Base-by-base conservation (phyloP, 2,888 invertebrate genomes). In the Leucozona laternaria region DNA sequence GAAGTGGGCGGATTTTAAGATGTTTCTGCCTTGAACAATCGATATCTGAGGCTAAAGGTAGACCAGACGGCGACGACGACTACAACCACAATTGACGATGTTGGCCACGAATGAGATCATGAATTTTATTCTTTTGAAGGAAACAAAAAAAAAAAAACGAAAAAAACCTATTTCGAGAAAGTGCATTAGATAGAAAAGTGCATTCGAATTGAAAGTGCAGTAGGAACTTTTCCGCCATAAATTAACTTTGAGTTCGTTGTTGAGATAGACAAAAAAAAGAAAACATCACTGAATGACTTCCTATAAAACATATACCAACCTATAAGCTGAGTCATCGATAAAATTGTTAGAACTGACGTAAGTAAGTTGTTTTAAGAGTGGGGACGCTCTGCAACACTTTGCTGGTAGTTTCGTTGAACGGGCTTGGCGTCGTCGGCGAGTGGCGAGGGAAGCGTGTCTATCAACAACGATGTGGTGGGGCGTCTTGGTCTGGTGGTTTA, bases 261-360 rank as follows among this genome's bases (percentile, higher is more conserved):
- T 45, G 10, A 20, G 66, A 20, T 48, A 22, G 28, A n/a, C 53
- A 53, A 55, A 13, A 22, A 13, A 25, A 53, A 7, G 17, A 1
- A 28, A n/a, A n/a, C 28, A 34, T 15, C 10, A 45, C 17, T 50
- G 13, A n/a, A 64, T n/a, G 43, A n/a, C 45, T n/a, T n/a, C n/a
- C n/a, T 45, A 8, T 62, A 48, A 48, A 66, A 48, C 11, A 20
- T 11, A 13, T 11, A 13, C 53, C 15, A 8, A 3, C 31, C 8
- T 31, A 8, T n/a, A 31, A 22, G 72, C 77, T 85, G 85, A 85
- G 70, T 85, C 80, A 85, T 85, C 72, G 73, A 78, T 73, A 78
- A 68, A 81, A 85, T 62, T 78, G 66, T 62, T 78, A 68, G 73
- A 34, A 73, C 78, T 85, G 85, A 85, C 85, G 85, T 85, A 81